Evolutionary conservation across 2,113 vertebrate genomes (phyloP).

Genomic region (Lamprologus lemairii): DNA sequence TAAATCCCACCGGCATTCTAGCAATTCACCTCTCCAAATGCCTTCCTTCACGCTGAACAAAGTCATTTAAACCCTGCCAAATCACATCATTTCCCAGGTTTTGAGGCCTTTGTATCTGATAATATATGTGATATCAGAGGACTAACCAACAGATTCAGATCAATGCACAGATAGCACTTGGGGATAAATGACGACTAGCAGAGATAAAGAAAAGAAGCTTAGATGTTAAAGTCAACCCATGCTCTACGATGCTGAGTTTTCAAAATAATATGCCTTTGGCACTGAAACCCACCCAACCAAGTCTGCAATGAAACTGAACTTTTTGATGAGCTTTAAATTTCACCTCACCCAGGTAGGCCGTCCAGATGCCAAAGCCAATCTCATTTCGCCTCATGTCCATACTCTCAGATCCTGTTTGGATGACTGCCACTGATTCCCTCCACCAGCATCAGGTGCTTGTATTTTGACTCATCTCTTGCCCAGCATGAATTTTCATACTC

Average conservation of each 20-base stretch:
- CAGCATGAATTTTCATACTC: conserved; percentile 40
- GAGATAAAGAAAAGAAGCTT: not conserved
- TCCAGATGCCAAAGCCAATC: conserved; percentile 35
- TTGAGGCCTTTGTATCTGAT: not conserved
- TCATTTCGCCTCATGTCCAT: not conserved
- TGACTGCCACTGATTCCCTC: conserved; percentile 40
- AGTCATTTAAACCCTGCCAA: not conserved
- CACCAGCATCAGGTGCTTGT: conserved; percentile 57
- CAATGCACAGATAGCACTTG: not conserved
- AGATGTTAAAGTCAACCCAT: not conserved
- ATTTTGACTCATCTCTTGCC: conserved; percentile 60
- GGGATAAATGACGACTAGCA: not conserved
- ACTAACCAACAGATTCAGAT: not conserved
- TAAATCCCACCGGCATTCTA: not conserved
- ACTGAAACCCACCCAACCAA: not conserved
- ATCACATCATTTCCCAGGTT: not conserved
- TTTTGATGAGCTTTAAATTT: conserved; percentile 55
- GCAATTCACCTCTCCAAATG: not conserved
- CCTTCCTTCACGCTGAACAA: not conserved
- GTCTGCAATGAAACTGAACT: conserved; percentile 36
- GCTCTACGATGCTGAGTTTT: not conserved
- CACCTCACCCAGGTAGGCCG: conserved; percentile 19
- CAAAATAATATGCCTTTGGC: conserved; percentile 1
- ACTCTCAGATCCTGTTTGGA: conserved; percentile 52
- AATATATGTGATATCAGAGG: not conserved